Evolutionary conservation across 1,140 invertebrate species (phyloP), one percentile per base, ranked within the genome.

Genomic region (Ostrea denselamellosa): DNA sequence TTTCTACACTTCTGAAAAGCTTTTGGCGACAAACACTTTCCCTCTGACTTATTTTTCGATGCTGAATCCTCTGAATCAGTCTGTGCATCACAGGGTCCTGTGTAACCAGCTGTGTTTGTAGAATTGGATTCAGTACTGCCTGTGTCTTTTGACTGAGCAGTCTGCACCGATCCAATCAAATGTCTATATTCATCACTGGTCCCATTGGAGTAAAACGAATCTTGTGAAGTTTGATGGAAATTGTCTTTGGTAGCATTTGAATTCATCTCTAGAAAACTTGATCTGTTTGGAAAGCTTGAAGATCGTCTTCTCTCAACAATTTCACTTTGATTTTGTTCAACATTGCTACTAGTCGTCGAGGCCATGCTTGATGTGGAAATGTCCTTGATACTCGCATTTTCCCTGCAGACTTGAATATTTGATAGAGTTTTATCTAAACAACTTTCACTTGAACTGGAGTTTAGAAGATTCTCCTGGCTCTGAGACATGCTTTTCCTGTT

Each of bases 241-340:
- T 82, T 85, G 53, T 87, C 86, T 52, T 82, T 89, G 65, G 71
- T 22, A 82, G 54, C 53, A 22, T 88, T 89, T 22, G 89, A 82
- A 83, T 83, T 84, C 90, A 90, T 91, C 25, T 90, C 90, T 8
- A 91, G 85, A 87, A 88, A 94, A 83, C 93, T 93, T n/a, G 91
- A 88, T 44, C 92, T 89, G 88, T 93, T 94, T 5, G 93, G 93
- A 91, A 94, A 94, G 81, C 93, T 94, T 9, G 93, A 93, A 44
- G 93, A 94, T 65, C 93, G 44, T 51, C 88, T 87, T 86, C 91
- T 88, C 25, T 91, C 91, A 7, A 77, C 52, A 14, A 86, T 54
- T 71, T 28, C 52, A 71, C 88, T 87, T 53, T 91, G 90, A 17
- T 89, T 89, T 84, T 88, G 88, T 71, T 88, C 86, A 56, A 71